Conservation (phyloP, 2,113 vertebrate genomes). For the Apteryx mantelli region DNA sequence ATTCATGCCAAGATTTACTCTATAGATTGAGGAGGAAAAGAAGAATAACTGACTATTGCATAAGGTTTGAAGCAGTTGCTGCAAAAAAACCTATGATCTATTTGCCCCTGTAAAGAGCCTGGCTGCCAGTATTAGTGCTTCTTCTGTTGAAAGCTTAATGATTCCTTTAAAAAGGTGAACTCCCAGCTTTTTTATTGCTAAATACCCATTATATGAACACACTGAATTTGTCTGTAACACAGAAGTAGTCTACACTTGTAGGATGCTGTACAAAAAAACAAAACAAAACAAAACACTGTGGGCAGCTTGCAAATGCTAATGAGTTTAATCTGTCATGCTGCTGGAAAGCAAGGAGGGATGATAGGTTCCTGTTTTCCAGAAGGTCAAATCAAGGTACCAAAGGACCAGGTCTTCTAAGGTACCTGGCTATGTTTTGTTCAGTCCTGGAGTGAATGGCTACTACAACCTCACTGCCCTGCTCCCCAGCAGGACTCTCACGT, state of each 20-base stretch:
- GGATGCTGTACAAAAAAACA: neutral
- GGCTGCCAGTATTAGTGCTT: neutral
- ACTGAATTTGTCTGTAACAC: neutral
- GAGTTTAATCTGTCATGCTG: neutral
- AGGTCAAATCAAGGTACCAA: neutral
- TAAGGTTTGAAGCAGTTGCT: neutral
- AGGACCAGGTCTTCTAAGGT: neutral
- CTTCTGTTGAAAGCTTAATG: neutral
- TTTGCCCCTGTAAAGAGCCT: neutral
- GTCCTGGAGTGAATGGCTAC: neutral
- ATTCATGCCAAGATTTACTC: conserved; percentile 84
- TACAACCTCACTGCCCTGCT: neutral
- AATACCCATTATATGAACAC: neutral
- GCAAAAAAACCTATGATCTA: neutral
- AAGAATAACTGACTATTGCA: neutral
- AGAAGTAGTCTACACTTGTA: neutral
- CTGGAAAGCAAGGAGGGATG: neutral
- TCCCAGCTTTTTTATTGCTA: neutral
- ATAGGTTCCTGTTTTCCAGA: neutral
- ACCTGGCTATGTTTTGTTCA: neutral
- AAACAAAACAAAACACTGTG: neutral
- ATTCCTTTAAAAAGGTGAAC: neutral
- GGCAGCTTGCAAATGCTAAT: neutral
- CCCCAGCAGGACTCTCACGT: neutral
- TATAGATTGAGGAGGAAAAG: conserved; percentile 49